phyloP scores from a whole-genome alignment of 2,113 vertebrate genomes.

The Cyanocitta stelleri region DNA sequence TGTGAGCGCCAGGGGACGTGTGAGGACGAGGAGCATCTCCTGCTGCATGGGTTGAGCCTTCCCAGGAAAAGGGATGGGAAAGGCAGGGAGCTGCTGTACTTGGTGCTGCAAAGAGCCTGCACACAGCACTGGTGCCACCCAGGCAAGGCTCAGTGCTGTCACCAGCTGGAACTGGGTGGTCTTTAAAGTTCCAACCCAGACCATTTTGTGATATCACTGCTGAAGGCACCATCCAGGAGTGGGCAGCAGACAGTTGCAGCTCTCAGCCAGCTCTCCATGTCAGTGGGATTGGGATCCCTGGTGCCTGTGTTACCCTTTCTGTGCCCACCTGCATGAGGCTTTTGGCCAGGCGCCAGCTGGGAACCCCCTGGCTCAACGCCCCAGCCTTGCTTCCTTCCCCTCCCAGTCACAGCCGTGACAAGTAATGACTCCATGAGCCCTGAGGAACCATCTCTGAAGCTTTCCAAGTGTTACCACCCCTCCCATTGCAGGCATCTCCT shows the following conservation, averaged over 20 bases:
- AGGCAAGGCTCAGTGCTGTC: background rate
- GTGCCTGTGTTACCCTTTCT: background rate
- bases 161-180: background rate
- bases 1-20: fast-evolving
- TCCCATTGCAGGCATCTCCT: background rate
- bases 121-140: background rate
- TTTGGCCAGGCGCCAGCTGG: background rate
- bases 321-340: background rate
- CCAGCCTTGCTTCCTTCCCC: background rate
- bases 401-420: background rate
- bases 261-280: background rate
- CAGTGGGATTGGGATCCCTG: background rate
- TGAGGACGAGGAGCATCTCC: background rate
- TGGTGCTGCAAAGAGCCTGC: background rate
- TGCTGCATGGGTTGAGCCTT: background rate
- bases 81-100: background rate
- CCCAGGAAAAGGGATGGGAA: background rate
- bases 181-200: background rate
- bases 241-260: background rate
- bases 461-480: background rate
- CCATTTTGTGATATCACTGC: fast-evolving
- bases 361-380: background rate
- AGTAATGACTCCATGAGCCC: background rate
- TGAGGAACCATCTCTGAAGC: background rate
- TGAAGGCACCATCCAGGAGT: background rate